Evolutionary conservation across 2,888 invertebrate species (phyloP), one percentile per base, ranked within the genome.

Genomic region (Drosophila cyrtoloma): DNA sequence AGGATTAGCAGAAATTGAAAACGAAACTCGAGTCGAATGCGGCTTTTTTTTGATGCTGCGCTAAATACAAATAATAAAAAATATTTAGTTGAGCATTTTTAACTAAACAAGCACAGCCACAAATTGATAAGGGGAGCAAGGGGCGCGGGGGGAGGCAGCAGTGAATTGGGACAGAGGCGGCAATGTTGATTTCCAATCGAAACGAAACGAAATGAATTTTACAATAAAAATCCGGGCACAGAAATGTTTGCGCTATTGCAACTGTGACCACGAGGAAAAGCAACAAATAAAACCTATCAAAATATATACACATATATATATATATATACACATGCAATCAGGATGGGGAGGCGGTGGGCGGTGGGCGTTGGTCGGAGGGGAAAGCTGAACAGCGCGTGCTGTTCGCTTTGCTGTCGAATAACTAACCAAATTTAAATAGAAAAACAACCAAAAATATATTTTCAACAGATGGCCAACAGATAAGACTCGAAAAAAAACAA

Each of bases 1-100:
- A 32, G 71, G 87, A 87, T 87, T 87, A 82, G 75, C 63, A 82
- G 62, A 86, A 86, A 86, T 86, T 82, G 85, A 75, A 82, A 85
- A 79, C 50, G 71, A 67, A 73, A 70, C 10, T 26, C 26, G 60
- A 56, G 55, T 33, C 22, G 39, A 42, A 47, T 44, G n/a, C 28
- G 51, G 22, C 6, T 44, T 39, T 47, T 35, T 28, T 47, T 22
- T 16, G 7, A 30, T 73, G 30, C 50, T 56, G 32, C 59, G 71
- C 79, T 62, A 79, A 77, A 86, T 75, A 76, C 80, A 85, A 86
- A 56, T 28, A 22, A 10, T 37, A 56, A 65, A 68, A 78, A 86
- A 86, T 77, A 86, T 85, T 82, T 80, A 78, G 87, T 82, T 84
- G 53, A 72, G 72, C 32, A 87, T 79, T 84, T 85, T 77, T 26